Base-by-base conservation (phyloP, 2,888 invertebrate genomes). In the Carterocephalus palaemon region DNA sequence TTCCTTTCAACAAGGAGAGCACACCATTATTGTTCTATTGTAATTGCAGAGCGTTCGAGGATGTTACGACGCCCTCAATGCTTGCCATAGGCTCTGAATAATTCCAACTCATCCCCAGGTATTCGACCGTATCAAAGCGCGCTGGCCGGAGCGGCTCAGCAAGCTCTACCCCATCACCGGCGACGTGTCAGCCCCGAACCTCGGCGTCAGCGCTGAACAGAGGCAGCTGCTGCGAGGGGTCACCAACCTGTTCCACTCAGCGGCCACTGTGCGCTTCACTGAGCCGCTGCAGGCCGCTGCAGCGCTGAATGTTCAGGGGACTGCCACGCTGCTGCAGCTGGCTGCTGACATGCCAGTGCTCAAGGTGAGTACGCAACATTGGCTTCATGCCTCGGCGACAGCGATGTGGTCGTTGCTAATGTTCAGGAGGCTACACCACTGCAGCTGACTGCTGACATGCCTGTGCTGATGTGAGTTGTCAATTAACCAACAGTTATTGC, bases 201-300 rank as follows among this genome's bases (percentile, higher is more conserved):
- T 95, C 15, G 95, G 95, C 5, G 89, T 96, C 34, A 90, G 88
- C 46, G 74, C 87, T 0, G 86, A 89, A 2, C 93, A 95, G 65
- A 89, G 90, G 39, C 76, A 79, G 26, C 78, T 89, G 49, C 71
- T 95, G 8, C 88, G 90, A 3, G 89, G 91, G 32, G 93, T 97
- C 7, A 91, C 95, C 22, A 89, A 95, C 7, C 94, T 98, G 40
- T 96, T 98, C 77, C 98, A 99, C 75, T 95, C 96, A 12, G 99
- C 98, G 0, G 98, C 98, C 0, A 98, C 98, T 0, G 96, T 99
- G 9, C 91, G 93, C 60, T 99, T 99, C 72, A 95, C 97, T 59
- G 98, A 99, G 68, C 92, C 94, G 0, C 88, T 99, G 15, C 93
- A 93, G 73, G 89, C 93, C 1, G 96, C 98, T 0, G 91, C 97